phyloP scores from a whole-genome alignment of 2,888 invertebrate species.

The Rhimphoctona megacephalus region DNA sequence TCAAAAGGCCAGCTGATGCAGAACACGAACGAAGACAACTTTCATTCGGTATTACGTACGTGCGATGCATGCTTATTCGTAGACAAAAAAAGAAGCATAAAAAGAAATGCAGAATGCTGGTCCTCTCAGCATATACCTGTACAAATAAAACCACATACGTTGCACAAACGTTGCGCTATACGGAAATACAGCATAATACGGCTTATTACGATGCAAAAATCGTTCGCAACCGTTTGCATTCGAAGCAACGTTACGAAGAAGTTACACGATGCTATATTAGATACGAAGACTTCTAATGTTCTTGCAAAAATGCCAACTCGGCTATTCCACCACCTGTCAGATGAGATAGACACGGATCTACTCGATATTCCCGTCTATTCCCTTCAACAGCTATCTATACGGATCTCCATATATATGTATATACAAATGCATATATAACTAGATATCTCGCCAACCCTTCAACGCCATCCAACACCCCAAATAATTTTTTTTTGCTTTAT shows the following conservation, averaged over 20 bases:
- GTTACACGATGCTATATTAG: conserved; percentile 9
- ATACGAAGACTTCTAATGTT: conserved; percentile 21
- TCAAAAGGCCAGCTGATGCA: conserved; percentile 29
- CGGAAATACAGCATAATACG: conserved; percentile 33
- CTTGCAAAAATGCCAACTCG: conserved; percentile 44
- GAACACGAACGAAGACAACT: conserved; percentile 58
- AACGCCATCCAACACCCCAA: conserved; percentile 12
- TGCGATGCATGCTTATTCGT: conserved; percentile 47
- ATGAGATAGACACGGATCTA: conserved; percentile 17
- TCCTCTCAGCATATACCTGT: conserved; percentile 16
- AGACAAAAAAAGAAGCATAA: background rate
- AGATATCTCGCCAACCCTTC: conserved; percentile 13
- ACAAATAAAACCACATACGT: conserved; percentile 21
- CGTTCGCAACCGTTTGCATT: conserved; percentile 35
- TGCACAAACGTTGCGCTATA: conserved; percentile 21
- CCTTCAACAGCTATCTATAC: background rate
- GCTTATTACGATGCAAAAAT: conserved; percentile 46
- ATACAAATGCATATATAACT: background rate
- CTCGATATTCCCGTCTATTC: conserved; percentile 38
- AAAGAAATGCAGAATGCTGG: conserved; percentile 22
- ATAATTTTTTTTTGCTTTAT: conserved; percentile 24
- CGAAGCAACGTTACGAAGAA: conserved; percentile 1
- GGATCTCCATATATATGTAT: background rate
- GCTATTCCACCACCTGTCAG: conserved; percentile 50
- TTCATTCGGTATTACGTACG: conserved; percentile 63